Evolutionary conservation across 2,113 vertebrate genomes (phyloP).

Genomic region (Toxostoma redivivum): DNA sequence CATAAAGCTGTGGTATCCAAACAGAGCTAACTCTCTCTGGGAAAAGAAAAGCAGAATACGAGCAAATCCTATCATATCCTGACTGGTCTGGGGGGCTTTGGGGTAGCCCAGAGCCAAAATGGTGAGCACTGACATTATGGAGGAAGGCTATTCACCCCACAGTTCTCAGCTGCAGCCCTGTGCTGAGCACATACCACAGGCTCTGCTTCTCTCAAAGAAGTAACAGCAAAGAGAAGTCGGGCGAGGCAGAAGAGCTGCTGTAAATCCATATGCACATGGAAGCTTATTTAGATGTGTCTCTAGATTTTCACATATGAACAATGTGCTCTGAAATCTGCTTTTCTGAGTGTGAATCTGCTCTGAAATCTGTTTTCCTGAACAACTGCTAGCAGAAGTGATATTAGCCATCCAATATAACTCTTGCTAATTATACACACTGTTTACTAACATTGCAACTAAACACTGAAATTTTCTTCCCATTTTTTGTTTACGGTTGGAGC

Average conservation of each 20-base stretch:
- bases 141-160: not conserved
- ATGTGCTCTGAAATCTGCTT: constrained; percentile 42
- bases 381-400: constrained; percentile 34
- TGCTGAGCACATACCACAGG: not conserved
- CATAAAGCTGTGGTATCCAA: not conserved
- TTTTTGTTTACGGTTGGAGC: not conserved
- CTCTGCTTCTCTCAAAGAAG: not conserved
- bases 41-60: not conserved
- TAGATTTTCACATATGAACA: constrained; percentile 1
- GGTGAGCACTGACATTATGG: not conserved
- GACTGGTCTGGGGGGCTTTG: accelerated
- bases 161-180: not conserved
- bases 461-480: not conserved
- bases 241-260: not conserved
- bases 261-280: not conserved
- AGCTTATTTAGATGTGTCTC: not conserved
- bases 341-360: not conserved
- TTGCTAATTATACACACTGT: constrained; percentile 39
- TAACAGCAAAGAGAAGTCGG: not conserved
- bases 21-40: not conserved
- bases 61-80: not conserved
- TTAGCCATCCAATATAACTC: constrained; percentile 14
- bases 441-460: not conserved
- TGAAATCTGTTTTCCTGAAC: constrained; percentile 41
- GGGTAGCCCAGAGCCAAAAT: not conserved